phyloP scores from a whole-genome alignment of 1,140 invertebrate genomes.

The Amphibalanus amphitrite region DNA sequence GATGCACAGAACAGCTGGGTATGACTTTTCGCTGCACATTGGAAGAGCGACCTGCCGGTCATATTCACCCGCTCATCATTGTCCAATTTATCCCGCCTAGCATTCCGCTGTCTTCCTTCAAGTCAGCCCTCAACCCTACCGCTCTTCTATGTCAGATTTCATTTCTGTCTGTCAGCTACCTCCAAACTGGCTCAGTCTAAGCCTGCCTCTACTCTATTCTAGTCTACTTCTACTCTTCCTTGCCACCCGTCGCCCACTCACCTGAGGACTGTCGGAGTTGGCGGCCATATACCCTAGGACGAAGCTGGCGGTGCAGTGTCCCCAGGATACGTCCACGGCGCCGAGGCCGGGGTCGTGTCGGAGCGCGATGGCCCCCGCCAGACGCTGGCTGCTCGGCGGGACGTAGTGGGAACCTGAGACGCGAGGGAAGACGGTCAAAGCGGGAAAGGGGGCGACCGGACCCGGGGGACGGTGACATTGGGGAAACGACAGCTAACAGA shows the following conservation, averaged over 20 bases:
- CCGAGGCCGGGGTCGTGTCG: constrained; percentile 32
- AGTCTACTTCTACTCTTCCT: neutral
- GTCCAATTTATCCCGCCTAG: too few relatives aligned
- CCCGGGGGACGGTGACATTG: too few relatives aligned
- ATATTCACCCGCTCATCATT: too few relatives aligned
- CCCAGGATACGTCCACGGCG: constrained; percentile 60
- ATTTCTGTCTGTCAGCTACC: too few relatives aligned
- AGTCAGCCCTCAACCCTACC: neutral
- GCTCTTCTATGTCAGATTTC: too few relatives aligned
- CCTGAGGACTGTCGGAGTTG: constrained; percentile 43
- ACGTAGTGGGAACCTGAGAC: constrained; percentile 21
- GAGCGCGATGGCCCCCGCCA: constrained; percentile 24
- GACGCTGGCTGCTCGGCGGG: constrained; percentile 19
- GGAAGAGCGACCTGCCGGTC: too few relatives aligned
- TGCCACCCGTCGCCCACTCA: constrained; percentile 18
- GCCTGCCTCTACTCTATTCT: neutral
- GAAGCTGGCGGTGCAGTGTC: constrained; percentile 73
- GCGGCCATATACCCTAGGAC: constrained; percentile 69
- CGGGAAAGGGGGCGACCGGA: too few relatives aligned
- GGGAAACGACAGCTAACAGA: too few relatives aligned
- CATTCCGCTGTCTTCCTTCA: neutral
- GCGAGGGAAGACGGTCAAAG: neutral
- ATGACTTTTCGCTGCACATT: too few relatives aligned
- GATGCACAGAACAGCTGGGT: too few relatives aligned
- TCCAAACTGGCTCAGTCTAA: neutral